Evolutionary conservation across 2,113 vertebrate species (phyloP).

Genomic region (Hemibagrus wyckioides): DNA sequence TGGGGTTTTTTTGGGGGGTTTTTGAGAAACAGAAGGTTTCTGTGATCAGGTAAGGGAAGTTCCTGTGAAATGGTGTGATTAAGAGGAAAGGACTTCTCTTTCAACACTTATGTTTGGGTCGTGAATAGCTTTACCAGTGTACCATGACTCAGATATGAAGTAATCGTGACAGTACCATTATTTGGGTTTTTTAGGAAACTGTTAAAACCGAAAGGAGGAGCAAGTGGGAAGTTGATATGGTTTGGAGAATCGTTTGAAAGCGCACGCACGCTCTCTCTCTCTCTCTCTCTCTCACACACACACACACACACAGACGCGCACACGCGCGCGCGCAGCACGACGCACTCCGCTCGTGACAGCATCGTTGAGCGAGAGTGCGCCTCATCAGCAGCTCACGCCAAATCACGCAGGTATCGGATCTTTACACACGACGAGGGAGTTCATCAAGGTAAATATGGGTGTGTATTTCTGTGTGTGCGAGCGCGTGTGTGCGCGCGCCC

Average conservation of each 20-base stretch:
- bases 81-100: neutral
- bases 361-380: neutral
- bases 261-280: neutral
- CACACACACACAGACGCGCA: neutral
- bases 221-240: conserved; percentile 29
- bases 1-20: too few relatives aligned
- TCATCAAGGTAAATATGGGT: conserved; percentile 17
- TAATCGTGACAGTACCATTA: neutral
- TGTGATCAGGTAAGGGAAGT: neutral
- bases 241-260: neutral
- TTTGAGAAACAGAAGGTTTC: neutral
- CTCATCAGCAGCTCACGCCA: neutral
- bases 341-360: conserved; percentile 19
- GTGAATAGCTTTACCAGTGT: neutral
- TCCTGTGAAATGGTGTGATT: neutral
- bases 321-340: neutral
- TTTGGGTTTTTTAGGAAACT: conserved; percentile 6
- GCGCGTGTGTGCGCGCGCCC: neutral
- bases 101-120: neutral
- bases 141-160: conserved; percentile 3
- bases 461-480: neutral
- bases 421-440: neutral
- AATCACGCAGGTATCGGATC: conserved; percentile 10
- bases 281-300: neutral
- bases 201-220: conserved; percentile 51